A percentile compares a stretch with the other conserved stretches of the same genome.
Evolutionary conservation across 2,888 invertebrate species (phyloP).

Genomic region (Melanargia galathea): DNA sequence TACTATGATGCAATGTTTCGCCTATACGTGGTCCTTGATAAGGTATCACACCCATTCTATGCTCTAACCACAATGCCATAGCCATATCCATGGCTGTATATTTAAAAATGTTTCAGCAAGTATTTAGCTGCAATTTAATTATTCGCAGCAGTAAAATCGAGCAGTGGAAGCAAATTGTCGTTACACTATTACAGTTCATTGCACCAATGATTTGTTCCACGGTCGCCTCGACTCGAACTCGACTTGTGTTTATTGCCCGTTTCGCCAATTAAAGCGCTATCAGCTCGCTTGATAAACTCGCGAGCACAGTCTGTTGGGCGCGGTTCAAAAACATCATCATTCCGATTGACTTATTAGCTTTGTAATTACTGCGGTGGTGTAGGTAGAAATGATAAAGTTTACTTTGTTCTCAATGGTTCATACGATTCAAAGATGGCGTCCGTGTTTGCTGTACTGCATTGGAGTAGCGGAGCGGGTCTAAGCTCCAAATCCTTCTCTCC

Average conservation of each 20-base stretch:
- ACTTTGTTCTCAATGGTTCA: too few species aligned
- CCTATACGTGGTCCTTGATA: too few species aligned
- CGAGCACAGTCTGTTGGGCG: not conserved
- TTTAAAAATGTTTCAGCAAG: not conserved
- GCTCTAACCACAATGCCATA: too few species aligned
- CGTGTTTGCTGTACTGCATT: too few species aligned
- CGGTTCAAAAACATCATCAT: not conserved
- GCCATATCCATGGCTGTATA: not conserved
- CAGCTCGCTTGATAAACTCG: slow-evolving; percentile 17
- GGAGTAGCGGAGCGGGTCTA: too few species aligned
- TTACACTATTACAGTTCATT: slow-evolving; percentile 16
- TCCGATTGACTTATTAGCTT: not conserved
- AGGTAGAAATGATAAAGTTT: too few species aligned
- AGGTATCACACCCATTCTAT: too few species aligned
- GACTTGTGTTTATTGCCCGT: slow-evolving; percentile 3
- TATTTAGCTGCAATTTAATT: not conserved
- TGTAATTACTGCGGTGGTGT: not conserved
- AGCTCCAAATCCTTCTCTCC: too few species aligned
- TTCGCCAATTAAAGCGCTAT: slow-evolving; percentile 19
- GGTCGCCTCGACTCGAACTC: not conserved
- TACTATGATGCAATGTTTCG: too few species aligned
- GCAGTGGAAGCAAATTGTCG: slow-evolving; percentile 14
- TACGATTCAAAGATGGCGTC: too few species aligned
- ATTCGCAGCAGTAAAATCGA: slow-evolving; percentile 1
- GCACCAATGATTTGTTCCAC: slow-evolving; percentile 17